Base-by-base conservation (phyloP, 2,113 vertebrate species). In the Butorides virescens region DNA sequence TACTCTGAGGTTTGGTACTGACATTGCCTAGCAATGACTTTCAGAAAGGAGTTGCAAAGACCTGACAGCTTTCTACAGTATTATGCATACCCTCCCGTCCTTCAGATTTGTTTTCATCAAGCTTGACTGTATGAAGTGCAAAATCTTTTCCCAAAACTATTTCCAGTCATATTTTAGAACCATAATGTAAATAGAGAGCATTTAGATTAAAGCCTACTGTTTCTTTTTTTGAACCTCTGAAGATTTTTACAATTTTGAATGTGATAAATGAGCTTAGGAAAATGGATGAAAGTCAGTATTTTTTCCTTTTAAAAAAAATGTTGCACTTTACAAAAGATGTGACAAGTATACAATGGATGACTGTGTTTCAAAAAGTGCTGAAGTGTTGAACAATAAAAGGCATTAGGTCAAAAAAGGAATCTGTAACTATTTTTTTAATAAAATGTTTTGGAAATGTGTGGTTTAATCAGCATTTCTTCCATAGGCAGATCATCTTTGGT, bases 191-290 rank as follows among this genome's bases (percentile, higher is more conserved):
- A 93, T 79, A 94, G 55, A 90, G 42, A 90, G 46, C 39, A 53
- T 84, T 88, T 90, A 89, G 91, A 74, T 96, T 86, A 86, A 80
- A 92, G n/a, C 63, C 44, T 86, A 19, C 39, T 84, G 44, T 59
- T 93, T 93, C 88, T 79, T 50, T 93, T 93, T 92, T 68, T 87
- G 50, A 86, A 52, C 52, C 49, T 79, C 56, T 85, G 70, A 93
- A 82, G 66, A 68, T 65, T 93, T 95, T 89, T 42, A 16, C 17
- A 34, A 22, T 84, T 93, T 92, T 36, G 73, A 93, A 73, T 85
- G 37, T 88, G 77, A 68, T 50, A 92, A 94, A 91, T 81, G 56
- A n/a, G 61, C 68, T 87, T 83, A 89, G 66, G 27, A 88, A 93
- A 88, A 92, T 62, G 53, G 63, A 79, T 75, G 53, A 90, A 93